Conservation (phyloP, 2,797 vertebrate genomes). For the Simalia tracyae region DNA sequence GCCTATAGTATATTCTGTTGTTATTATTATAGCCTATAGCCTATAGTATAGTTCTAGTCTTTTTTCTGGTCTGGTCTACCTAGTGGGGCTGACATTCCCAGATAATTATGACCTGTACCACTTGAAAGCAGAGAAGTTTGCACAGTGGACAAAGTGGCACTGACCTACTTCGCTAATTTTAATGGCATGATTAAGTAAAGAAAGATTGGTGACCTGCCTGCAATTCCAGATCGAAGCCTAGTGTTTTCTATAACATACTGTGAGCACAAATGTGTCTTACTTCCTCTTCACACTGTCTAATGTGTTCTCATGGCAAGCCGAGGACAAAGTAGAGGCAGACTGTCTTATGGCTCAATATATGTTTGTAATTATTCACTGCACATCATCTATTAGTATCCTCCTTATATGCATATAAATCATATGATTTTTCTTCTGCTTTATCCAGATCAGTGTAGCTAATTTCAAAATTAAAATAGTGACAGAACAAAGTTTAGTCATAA, state of each 20-base stretch:
- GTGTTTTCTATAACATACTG: slow-evolving; percentile 4
- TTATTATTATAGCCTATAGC: background rate
- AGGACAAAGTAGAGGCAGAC: background rate
- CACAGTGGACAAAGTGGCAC: background rate
- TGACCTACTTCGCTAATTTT: slow-evolving; percentile 30
- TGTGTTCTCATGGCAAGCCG: slow-evolving; percentile 20
- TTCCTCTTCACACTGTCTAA: background rate
- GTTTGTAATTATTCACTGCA: slow-evolving; percentile 17
- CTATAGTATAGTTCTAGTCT: background rate
- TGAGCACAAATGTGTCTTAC: slow-evolving; percentile 9
- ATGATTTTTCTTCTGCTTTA: slow-evolving; percentile 3
- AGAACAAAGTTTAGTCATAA: slow-evolving; percentile 46
- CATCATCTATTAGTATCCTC: slow-evolving; percentile 24
- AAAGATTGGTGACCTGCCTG: background rate
- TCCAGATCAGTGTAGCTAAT: background rate
- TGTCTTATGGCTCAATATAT: slow-evolving; percentile 20
- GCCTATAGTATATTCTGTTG: background rate
- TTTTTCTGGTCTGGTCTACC: background rate
- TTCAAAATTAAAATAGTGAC: background rate
- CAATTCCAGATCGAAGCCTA: slow-evolving; percentile 14
- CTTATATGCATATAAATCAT: slow-evolving; percentile 45
- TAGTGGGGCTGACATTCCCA: background rate
- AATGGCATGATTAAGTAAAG: slow-evolving; percentile 36
- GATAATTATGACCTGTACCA: background rate
- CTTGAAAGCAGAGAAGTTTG: background rate